Percentiles rank a stretch among this genome's conserved stretches.
Conservation (phyloP, 2,888 invertebrate genomes). For the Pseudoips prasinana region DNA sequence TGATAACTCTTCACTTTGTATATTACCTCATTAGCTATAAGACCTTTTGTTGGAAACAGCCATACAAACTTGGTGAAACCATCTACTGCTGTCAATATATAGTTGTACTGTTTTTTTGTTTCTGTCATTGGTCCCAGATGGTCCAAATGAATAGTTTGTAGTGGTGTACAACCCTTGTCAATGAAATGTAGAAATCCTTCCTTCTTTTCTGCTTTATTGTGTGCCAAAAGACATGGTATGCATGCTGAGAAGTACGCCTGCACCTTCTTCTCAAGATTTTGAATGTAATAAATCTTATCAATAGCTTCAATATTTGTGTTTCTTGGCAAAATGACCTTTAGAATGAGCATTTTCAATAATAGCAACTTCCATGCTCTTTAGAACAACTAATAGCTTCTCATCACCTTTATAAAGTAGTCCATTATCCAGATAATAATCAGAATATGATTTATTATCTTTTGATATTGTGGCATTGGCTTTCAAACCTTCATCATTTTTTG, state of each 20-base stretch:
- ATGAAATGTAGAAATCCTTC: conserved; percentile 29
- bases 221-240: conserved; percentile 25
- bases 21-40: conserved; percentile 38
- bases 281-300: conserved; percentile 20
- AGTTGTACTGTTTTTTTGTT: conserved; percentile 42
- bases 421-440: conserved; percentile 1
- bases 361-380: conserved; percentile 6
- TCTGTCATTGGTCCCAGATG: conserved; percentile 45
- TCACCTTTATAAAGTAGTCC: conserved; percentile 3
- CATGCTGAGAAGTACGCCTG: conserved; percentile 15
- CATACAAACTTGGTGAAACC: conserved; percentile 50
- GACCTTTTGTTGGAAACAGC: conserved; percentile 43
- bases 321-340: conserved; percentile 26
- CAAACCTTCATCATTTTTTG: conserved; percentile 4
- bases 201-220: conserved; percentile 33
- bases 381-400: conserved; percentile 2
- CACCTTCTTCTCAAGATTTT: conserved; percentile 18
- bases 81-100: conserved; percentile 47
- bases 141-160: conserved; percentile 44
- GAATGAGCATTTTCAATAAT: conserved; percentile 20
- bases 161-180: conserved; percentile 37
- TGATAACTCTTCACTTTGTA: conserved; percentile 1
- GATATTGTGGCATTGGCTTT: conserved; percentile 5
- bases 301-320: conserved; percentile 11
- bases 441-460: not conserved